Base-by-base conservation (phyloP, 2,113 vertebrate genomes). In the Vulpes lagopus region DNA sequence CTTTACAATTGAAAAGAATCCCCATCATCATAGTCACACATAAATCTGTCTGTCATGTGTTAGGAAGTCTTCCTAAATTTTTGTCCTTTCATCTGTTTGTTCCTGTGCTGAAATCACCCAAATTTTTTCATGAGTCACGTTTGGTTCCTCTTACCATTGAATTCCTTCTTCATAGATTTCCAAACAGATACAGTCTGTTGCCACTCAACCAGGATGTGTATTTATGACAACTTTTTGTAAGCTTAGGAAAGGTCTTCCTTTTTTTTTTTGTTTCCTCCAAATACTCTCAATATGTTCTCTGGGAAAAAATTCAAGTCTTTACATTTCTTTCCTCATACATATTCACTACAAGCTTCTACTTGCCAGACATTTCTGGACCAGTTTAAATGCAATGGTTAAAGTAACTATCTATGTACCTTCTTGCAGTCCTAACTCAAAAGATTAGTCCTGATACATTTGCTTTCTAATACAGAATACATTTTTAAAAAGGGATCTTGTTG, bases 301-400 rank as follows among this genome's bases (percentile, higher is more conserved):
- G 35, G 62, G 43, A 4, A 94, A 76, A 92, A 92, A 49, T 59
- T 76, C 32, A 81, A 53, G 8, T 60, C 14, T 60, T 69, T 62
- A 53, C 6, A 49, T 92, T 91, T 62, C 30, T 89, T 92, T 14
- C 87, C 25, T 73, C 60, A 43, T 93, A 35, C 3, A 65, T 81
- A 91, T 30, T 97, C 8, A 95, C 43, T 60, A 14, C 22, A 67
- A 53, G 43, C 3, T 94, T 95, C 69, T 64, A 35, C 27, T 76
- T 88, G 53, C 53, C 20, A 92, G 69, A 84, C 5, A 93, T 93
- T 90, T 93, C 64, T 91, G 65, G 64, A 59, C 22, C 64, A 59
- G 76, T 95, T 95, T 53, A 88, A 95, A 91, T 81, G 43, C 23
- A 93, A 43, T 78, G 11, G 59, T 69, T 88, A 93, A 64, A 27